Base-by-base conservation (phyloP, 1,140 invertebrate species). In the Apis florea region DNA sequence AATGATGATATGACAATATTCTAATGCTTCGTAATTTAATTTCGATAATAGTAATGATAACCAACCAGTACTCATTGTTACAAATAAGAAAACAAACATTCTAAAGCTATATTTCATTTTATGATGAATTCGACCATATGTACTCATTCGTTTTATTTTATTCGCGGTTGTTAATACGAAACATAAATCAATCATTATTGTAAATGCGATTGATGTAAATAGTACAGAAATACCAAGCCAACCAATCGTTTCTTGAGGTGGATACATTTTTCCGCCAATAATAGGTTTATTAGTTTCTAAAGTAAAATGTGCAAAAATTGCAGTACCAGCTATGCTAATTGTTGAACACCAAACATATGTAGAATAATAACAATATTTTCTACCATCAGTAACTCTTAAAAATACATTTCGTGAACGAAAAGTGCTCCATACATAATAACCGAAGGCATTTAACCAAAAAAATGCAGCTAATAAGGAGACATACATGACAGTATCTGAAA, bases 311-410 rank as follows among this genome's bases (percentile, higher is more conserved):
- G 97, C 96, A 90, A 97, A 97, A 54, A 97, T 94, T 0, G 97
- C 96, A 74, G 97, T 93, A 1, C 94, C 93, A 0, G 96, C 95
- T 94, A 97, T 95, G 19, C 95, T 89, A 1, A 95, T 87, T 0
- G 97, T 97, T 78, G 95, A 95, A n/a, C 95, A 94, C 96, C 97
- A 97, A 1, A 96, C 96, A 86, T 97, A 97, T 31, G 94, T 94
- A 0, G 97, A 97, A 90, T 97, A 98, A 86, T 97, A 97, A 88
- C 97, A 97, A 90, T 97, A 98, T 93, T 97, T 97, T 77, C 95
- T 94, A 2, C 96, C 96, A 92, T 97, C 97, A 0, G 97, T 97
- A 66, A 97, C 96, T 67, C 97, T 93, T 11, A 98, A 91, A 89
- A 97, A 98, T 21, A 97, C 96, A 90, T 97, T 98, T 49, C 96